Conservation (phyloP, 2,113 vertebrate species). For the Aspidoscelis tigris region DNA sequence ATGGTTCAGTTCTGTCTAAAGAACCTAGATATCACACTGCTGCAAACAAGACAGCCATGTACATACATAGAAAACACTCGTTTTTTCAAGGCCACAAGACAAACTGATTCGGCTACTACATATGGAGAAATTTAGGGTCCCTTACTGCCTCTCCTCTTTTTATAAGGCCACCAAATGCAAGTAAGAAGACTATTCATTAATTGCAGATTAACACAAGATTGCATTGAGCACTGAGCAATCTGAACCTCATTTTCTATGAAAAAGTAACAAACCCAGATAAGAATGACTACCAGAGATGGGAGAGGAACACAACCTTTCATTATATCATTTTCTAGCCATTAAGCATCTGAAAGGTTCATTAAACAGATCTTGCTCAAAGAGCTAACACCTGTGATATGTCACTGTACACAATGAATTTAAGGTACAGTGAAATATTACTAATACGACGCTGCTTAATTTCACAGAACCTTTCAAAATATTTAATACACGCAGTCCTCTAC, state of each 20-base stretch:
- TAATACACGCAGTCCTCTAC: rapidly evolving
- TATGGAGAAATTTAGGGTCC: not conserved
- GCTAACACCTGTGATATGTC: slow-evolving; percentile 7
- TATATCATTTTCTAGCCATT: not conserved
- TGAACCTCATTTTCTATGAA: slow-evolving; percentile 7
- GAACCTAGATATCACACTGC: not conserved
- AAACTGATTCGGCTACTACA: not conserved
- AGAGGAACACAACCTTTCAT: not conserved
- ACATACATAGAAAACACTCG: not conserved
- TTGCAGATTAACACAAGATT: not conserved
- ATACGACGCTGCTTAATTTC: slow-evolving; percentile 1
- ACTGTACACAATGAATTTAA: not conserved
- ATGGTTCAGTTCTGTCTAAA: not conserved
- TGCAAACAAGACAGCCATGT: not conserved
- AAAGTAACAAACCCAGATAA: not conserved
- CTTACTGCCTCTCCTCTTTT: slow-evolving; percentile 4
- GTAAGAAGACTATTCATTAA: slow-evolving; percentile 3
- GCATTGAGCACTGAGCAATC: not conserved
- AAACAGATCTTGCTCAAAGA: not conserved
- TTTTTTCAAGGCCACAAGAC: not conserved
- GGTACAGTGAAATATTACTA: slow-evolving; percentile 13
- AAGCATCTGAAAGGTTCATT: slow-evolving; percentile 30
- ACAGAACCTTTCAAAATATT: not conserved
- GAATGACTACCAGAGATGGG: not conserved
- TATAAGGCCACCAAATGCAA: not conserved